These are phyloP conservation scores for Sanderia malayensis DNA, from an alignment of 30 jellyfish, hydroid and myxozoan genomes.

Conservation along the genomic window DNA sequence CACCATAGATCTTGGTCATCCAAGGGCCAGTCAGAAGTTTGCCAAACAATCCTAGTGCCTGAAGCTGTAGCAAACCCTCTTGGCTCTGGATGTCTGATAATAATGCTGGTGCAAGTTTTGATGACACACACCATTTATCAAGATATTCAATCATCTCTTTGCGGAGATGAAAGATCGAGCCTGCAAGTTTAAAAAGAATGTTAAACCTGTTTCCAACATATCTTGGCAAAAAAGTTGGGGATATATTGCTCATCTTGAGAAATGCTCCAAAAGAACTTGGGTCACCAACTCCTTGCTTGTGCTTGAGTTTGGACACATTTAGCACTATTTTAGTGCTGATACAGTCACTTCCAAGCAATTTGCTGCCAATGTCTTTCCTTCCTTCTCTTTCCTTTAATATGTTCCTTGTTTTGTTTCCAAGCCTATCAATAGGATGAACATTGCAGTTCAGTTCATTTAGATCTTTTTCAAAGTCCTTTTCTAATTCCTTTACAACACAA, in stretches of 20 bases:
- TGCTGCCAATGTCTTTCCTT: constrained; percentile 13
- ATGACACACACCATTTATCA: neutral
- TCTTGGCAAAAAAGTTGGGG: constrained; percentile 14
- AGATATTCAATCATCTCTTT: neutral
- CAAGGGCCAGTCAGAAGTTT: constrained; percentile 14
- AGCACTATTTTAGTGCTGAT: neutral
- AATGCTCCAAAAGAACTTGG: constrained; percentile 32
- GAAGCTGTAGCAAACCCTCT: neutral
- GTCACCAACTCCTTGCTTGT: constrained; percentile 17
- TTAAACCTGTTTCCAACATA: constrained; percentile 3
- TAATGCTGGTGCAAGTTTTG: neutral
- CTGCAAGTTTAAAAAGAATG: neutral
- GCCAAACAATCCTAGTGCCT: neutral
- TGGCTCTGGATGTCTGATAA: neutral
- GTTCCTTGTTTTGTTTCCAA: constrained; percentile 7
- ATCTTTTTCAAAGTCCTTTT: neutral
- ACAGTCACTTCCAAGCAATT: constrained; percentile 24
- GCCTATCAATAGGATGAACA: constrained; percentile 43
- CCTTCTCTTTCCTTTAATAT: constrained; percentile 9
- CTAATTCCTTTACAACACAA: constrained; percentile 6
- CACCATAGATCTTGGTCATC: neutral
- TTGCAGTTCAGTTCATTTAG: constrained; percentile 33
- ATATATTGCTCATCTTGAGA: constrained; percentile 1
- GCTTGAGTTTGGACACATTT: constrained; percentile 22
- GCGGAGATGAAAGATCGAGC: neutral